Conservation (phyloP, 2,888 invertebrate species). For the Deilephila porcellus region DNA sequence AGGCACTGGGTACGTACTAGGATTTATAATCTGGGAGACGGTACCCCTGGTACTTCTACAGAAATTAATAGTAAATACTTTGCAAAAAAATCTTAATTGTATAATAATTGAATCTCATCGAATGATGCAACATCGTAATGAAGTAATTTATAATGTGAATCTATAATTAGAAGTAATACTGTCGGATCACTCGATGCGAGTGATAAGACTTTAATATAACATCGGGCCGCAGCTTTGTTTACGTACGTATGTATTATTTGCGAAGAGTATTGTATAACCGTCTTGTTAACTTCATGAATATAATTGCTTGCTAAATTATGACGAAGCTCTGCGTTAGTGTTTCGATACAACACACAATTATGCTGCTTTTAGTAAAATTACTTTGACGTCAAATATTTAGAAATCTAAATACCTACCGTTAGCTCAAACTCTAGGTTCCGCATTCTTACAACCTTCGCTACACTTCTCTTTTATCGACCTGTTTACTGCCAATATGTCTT, state of each 20-base stretch:
- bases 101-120: too few relatives aligned
- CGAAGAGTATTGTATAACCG: background rate
- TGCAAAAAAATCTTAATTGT: too few relatives aligned
- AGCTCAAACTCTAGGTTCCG: too few relatives aligned
- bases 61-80: too few relatives aligned
- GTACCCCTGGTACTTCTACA: too few relatives aligned
- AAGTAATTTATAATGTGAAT: background rate
- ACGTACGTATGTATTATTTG: background rate
- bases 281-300: background rate
- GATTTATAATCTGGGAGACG: background rate
- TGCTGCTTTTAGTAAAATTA: background rate
- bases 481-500: too few relatives aligned
- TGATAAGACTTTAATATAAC: background rate
- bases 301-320: background rate
- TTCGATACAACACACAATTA: background rate
- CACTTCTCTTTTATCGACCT: too few relatives aligned
- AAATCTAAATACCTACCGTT: too few relatives aligned
- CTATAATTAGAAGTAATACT: background rate
- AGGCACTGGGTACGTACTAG: slow-evolving; percentile 16
- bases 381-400: too few relatives aligned
- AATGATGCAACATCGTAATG: background rate
- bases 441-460: too few relatives aligned
- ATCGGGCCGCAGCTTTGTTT: background rate
- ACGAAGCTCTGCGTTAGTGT: background rate
- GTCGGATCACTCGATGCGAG: background rate